Conservation (phyloP, 2,797 vertebrate species). For the Xenopus petersii region DNA sequence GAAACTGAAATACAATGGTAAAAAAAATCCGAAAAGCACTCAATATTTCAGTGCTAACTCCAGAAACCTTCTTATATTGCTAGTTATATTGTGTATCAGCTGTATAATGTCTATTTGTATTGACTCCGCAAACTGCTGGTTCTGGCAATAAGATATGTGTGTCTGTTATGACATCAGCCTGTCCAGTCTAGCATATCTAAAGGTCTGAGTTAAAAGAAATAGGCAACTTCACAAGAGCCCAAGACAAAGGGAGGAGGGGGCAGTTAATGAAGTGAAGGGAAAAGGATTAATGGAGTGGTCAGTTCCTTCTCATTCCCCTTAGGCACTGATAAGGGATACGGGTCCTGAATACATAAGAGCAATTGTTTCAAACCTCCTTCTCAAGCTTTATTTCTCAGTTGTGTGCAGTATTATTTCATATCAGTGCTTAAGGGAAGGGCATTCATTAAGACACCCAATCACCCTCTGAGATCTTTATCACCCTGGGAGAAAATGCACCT, state of each 20-base stretch:
- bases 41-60: too few species aligned
- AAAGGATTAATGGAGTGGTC: constrained; percentile 38
- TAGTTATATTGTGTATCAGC: too few species aligned
- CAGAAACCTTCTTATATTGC: too few species aligned
- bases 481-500: constrained; percentile 32
- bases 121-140: too few species aligned
- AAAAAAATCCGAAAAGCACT: too few species aligned
- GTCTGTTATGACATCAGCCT: neutral
- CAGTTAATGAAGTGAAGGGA: constrained; percentile 20
- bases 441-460: constrained; percentile 9
- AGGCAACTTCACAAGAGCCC: constrained; percentile 11
- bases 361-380: constrained; percentile 21
- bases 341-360: constrained; percentile 18
- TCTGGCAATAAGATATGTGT: too few species aligned
- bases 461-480: constrained; percentile 33
- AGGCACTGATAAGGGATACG: constrained; percentile 43
- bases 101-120: too few species aligned
- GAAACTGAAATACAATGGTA: too few species aligned
- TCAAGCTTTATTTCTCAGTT: constrained; percentile 20
- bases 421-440: constrained; percentile 11
- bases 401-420: constrained; percentile 4
- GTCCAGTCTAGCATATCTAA: constrained; percentile 3
- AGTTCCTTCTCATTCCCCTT: constrained; percentile 30
- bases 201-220: constrained; percentile 7
- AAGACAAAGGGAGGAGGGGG: constrained; percentile 5